Evolutionary conservation across 2,113 vertebrate species (phyloP).

Genomic region (Aspiorhynchus laticeps): DNA sequence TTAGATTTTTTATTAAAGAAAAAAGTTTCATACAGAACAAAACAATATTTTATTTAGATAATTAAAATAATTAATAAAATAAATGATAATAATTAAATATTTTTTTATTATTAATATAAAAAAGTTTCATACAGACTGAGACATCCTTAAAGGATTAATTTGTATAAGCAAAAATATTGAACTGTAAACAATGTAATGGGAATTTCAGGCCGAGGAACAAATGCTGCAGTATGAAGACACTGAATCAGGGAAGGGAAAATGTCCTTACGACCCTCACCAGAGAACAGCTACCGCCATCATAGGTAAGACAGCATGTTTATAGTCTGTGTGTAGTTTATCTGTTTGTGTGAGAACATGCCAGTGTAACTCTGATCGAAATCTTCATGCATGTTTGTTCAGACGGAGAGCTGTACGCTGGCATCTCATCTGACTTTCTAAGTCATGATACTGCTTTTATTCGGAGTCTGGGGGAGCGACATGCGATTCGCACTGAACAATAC

Average conservation of each 20-base stretch:
- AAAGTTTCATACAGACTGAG: neutral
- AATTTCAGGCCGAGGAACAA: constrained; percentile 72
- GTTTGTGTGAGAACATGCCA: constrained; percentile 30
- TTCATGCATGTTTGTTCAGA: constrained; percentile 61
- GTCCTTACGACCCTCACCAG: constrained; percentile 80
- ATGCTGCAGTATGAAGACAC: constrained; percentile 73
- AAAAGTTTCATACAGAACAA: neutral
- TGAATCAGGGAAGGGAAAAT: constrained; percentile 82
- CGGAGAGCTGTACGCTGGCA: constrained; percentile 79
- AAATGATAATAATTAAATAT: no score
- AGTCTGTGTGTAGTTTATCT: constrained; percentile 31
- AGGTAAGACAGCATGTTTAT: constrained; percentile 64
- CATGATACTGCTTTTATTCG: constrained; percentile 81
- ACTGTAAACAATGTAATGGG: neutral
- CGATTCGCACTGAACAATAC: constrained; percentile 82
- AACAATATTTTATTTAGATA: no score
- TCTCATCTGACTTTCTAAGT: constrained; percentile 82
- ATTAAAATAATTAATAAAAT: no score
- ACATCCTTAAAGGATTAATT: no score
- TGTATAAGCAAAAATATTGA: neutral
- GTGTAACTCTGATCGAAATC: constrained; percentile 39
- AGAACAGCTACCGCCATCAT: constrained; percentile 76
- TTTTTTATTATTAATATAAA: no score
- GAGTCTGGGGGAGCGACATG: constrained; percentile 75
- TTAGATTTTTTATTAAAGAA: neutral